phyloP scores from a whole-genome alignment of 2,888 invertebrate species.

The Brenthis hecate region DNA sequence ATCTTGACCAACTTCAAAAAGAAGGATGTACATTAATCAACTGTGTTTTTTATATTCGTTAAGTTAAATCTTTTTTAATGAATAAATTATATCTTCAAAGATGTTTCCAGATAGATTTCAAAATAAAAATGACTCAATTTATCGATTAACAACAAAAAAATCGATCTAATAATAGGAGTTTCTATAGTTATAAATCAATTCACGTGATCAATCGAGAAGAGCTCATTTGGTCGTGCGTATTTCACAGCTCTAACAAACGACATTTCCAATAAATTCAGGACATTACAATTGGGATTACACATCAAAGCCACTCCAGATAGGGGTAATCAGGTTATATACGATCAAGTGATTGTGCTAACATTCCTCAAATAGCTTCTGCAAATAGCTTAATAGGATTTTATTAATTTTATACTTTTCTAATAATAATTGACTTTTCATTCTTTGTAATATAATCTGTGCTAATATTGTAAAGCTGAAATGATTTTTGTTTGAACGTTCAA shows the following conservation, averaged over 20 bases:
- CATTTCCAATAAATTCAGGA: conserved; percentile 18
- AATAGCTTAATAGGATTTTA: conserved; percentile 4
- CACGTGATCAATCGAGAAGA: conserved; percentile 1
- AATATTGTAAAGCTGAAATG: too few species aligned
- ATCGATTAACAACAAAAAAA: too few species aligned
- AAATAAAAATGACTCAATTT: too few species aligned
- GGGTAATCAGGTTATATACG: conserved; percentile 13
- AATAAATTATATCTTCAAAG: too few species aligned
- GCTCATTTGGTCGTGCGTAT: conserved; percentile 14
- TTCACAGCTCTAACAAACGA: conserved; percentile 14
- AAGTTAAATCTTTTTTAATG: too few species aligned
- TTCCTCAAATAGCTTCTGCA: not conserved
- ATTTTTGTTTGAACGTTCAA: too few species aligned
- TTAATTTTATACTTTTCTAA: not conserved
- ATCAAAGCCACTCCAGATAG: conserved; percentile 15
- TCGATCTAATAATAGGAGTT: not conserved
- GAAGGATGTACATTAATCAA: too few species aligned
- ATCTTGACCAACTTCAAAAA: too few species aligned
- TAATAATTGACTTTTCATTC: too few species aligned
- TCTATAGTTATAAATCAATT: conserved; percentile 5
- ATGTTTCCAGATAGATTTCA: too few species aligned
- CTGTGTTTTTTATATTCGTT: too few species aligned
- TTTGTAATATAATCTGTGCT: too few species aligned
- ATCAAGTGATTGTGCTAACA: conserved; percentile 4
- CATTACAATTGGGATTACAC: conserved; percentile 21